These are phyloP conservation scores for Bombus soroeensis DNA, from an alignment of 1,140 invertebrate genomes.

Conservation along the genomic window DNA sequence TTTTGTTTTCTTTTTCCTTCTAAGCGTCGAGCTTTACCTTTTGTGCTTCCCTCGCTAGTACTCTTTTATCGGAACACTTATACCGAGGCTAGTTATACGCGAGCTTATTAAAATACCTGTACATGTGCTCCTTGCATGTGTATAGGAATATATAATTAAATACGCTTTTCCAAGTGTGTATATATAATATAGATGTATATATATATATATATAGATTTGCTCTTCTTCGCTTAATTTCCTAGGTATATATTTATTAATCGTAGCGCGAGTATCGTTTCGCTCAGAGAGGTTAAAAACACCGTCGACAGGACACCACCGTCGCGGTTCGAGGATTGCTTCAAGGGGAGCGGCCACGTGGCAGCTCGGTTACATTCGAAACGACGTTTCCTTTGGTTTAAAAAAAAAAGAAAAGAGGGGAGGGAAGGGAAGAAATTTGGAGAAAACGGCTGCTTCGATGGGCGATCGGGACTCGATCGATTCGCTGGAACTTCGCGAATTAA, in stretches of 20 bases:
- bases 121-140: slow-evolving; percentile 67
- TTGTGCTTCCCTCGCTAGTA: neutral
- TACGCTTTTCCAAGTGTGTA: slow-evolving; percentile 66
- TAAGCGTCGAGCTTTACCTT: neutral
- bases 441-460: neutral
- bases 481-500: neutral
- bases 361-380: neutral
- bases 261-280: slow-evolving; percentile 34
- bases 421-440: neutral
- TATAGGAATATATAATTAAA: slow-evolving; percentile 75
- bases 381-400: too few species aligned
- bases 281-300: slow-evolving; percentile 57
- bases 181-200: slow-evolving; percentile 68
- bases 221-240: slow-evolving; percentile 47
- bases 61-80: neutral
- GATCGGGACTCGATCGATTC: neutral
- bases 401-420: neutral
- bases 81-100: slow-evolving; percentile 3
- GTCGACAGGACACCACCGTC: slow-evolving; percentile 29
- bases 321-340: slow-evolving; percentile 57
- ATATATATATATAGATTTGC: slow-evolving; percentile 56
- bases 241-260: slow-evolving; percentile 36
- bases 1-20: neutral
- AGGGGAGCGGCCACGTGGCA: slow-evolving; percentile 36
- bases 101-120: slow-evolving; percentile 69